A percentile compares a stretch with the other conserved stretches of the same genome.
These are phyloP conservation scores for Drosophila monieri DNA, from an alignment of 2,888 invertebrate genomes.

Conservation along the genomic window DNA sequence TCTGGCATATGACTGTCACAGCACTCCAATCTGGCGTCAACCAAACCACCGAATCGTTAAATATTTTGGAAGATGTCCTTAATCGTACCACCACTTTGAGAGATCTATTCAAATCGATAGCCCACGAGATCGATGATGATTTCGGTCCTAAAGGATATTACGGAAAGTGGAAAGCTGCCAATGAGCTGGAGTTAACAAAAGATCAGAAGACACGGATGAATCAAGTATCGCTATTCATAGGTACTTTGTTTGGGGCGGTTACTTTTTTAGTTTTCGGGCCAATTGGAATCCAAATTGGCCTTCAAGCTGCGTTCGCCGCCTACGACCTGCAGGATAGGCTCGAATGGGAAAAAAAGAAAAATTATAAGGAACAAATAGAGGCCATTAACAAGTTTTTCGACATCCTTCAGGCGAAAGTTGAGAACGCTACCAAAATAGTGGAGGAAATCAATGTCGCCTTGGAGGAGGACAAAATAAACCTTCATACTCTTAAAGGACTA, in stretches of 20 bases:
- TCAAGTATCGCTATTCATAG: neutral
- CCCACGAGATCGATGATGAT: neutral
- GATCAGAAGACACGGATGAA: neutral
- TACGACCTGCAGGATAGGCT: neutral
- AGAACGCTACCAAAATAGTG: neutral
- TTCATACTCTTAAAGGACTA: neutral
- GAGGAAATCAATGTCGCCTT: neutral
- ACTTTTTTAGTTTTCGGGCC: neutral
- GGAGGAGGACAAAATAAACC: neutral
- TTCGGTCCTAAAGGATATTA: neutral
- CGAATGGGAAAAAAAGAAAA: neutral
- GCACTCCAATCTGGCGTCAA: neutral
- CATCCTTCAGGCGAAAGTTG: neutral
- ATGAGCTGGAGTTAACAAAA: neutral
- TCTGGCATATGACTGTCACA: neutral
- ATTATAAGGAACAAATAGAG: neutral
- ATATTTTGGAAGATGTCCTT: neutral
- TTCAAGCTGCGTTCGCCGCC: neutral
- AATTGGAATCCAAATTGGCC: neutral
- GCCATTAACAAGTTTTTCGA: neutral
- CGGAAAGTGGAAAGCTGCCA: neutral
- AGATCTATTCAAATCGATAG: neutral
- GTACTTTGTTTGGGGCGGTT: neutral
- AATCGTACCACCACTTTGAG: neutral
- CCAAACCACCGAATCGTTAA: neutral